Evolutionary conservation across 2,888 invertebrate genomes (phyloP).

Genomic region (Heteromyza rotundicornis): DNA sequence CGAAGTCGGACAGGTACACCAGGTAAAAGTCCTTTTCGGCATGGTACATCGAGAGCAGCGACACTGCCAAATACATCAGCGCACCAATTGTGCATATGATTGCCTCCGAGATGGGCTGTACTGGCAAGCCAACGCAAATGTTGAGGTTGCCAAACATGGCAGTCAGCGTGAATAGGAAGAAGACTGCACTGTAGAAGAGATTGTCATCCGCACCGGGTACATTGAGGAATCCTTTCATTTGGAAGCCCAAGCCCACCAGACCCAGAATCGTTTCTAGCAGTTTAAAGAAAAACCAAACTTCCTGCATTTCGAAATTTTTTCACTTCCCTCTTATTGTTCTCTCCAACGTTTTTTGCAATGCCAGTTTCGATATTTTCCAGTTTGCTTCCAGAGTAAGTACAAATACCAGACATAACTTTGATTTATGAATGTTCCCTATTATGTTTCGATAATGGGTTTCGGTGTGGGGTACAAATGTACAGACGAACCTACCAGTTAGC

Average conservation of each 20-base stretch:
- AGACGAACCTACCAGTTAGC: no score
- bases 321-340: not conserved
- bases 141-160: constrained; percentile 41
- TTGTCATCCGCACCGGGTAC: constrained; percentile 39
- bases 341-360: no score
- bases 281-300: constrained; percentile 46
- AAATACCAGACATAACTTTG: no score
- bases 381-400: no score
- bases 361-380: no score
- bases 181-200: constrained; percentile 47
- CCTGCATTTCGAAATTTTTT: constrained; percentile 36
- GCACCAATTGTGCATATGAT: constrained; percentile 31
- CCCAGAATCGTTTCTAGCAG: constrained; percentile 38
- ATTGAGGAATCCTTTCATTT: constrained; percentile 43
- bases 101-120: constrained; percentile 38
- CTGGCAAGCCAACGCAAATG: constrained; percentile 30
- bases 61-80: constrained; percentile 34
- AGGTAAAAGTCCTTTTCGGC: constrained; percentile 47
- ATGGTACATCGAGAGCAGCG: constrained; percentile 43
- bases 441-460: no score
- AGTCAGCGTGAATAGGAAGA: constrained; percentile 41
- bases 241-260: constrained; percentile 38
- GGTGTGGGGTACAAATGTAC: no score
- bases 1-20: constrained; percentile 38
- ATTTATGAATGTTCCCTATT: no score